A percentile compares a stretch with the other conserved stretches of the same genome.
These are phyloP conservation scores for Portunus trituberculatus DNA, from an alignment of 1,140 invertebrate species.

Conservation along the genomic window DNA sequence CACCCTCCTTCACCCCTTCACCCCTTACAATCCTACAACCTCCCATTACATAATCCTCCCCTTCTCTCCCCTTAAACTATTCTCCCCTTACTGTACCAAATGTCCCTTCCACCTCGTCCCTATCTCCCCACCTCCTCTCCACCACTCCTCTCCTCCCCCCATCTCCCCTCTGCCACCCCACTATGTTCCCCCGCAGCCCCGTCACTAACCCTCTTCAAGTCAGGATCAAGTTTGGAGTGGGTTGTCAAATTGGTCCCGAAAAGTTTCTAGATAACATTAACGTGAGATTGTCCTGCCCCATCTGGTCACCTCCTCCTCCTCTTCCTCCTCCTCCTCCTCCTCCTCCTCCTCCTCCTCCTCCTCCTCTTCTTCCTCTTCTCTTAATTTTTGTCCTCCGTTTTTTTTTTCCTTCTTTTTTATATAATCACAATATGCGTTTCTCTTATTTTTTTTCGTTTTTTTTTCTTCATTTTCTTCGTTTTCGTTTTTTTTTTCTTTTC, in stretches of 20 bases:
- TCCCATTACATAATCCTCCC: background rate
- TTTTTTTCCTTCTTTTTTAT: background rate
- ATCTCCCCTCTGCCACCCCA: background rate
- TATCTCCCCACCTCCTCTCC: background rate
- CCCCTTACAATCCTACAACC: background rate
- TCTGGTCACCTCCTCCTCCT: background rate
- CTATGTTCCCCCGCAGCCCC: background rate
- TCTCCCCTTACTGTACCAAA: background rate
- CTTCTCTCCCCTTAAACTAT: background rate
- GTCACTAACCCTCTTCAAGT: background rate
- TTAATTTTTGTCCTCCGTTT: background rate
- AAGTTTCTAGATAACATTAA: constrained; percentile 24
- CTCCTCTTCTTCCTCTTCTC: background rate
- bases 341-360: background rate
- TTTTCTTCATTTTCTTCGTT: background rate
- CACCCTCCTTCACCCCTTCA: background rate
- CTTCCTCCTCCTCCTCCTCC: background rate
- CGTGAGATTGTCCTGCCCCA: background rate
- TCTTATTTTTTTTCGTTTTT: background rate
- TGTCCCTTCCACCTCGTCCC: background rate
- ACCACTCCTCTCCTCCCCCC: background rate
- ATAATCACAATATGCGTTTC: background rate
- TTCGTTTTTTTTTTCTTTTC: background rate
- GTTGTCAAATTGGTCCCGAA: constrained; percentile 21
- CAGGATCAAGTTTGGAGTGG: background rate